Percentiles rank a stretch among this genome's conserved stretches.
phyloP scores from a whole-genome alignment of 2,888 invertebrate species.

The Metopia argyrocephala region DNA sequence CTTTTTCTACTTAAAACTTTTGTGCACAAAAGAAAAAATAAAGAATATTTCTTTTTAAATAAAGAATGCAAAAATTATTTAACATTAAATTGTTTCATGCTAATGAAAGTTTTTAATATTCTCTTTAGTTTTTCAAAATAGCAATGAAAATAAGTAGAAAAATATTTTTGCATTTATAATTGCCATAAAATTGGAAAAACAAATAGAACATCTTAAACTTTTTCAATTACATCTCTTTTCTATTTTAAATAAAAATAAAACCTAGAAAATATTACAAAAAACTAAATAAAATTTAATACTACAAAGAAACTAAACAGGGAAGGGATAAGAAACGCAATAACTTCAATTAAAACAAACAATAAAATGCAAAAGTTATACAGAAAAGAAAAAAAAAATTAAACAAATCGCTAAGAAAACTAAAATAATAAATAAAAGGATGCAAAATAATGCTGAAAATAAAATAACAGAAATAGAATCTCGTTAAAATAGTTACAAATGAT shows the following conservation, averaged over 20 bases:
- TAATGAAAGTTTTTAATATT: slow-evolving; percentile 16
- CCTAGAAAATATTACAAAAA: not conserved
- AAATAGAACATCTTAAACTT: slow-evolving; percentile 53
- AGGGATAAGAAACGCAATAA: slow-evolving; percentile 47
- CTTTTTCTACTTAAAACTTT: too few species aligned
- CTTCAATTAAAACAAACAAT: slow-evolving; percentile 62
- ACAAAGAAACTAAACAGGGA: not conserved
- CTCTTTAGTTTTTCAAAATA: not conserved
- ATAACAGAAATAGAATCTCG: not conserved
- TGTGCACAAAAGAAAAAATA: too few species aligned
- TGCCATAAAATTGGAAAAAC: slow-evolving; percentile 38
- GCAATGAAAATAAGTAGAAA: not conserved
- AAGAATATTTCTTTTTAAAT: too few species aligned
- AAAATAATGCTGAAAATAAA: slow-evolving; percentile 13
- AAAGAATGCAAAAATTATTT: not conserved
- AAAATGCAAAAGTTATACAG: slow-evolving; percentile 35
- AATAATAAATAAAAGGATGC: slow-evolving; percentile 22
- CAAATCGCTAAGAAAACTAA: not conserved
- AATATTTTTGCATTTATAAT: slow-evolving; percentile 37
- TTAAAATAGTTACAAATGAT: slow-evolving; percentile 14
- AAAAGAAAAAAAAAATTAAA: not conserved
- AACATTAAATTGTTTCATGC: not conserved
- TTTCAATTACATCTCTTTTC: slow-evolving; percentile 55
- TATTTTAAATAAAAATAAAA: slow-evolving; percentile 22
- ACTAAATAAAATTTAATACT: slow-evolving; percentile 10